Conservation (phyloP, 1,140 invertebrate species). For the Nilaparvata lugens region DNA sequence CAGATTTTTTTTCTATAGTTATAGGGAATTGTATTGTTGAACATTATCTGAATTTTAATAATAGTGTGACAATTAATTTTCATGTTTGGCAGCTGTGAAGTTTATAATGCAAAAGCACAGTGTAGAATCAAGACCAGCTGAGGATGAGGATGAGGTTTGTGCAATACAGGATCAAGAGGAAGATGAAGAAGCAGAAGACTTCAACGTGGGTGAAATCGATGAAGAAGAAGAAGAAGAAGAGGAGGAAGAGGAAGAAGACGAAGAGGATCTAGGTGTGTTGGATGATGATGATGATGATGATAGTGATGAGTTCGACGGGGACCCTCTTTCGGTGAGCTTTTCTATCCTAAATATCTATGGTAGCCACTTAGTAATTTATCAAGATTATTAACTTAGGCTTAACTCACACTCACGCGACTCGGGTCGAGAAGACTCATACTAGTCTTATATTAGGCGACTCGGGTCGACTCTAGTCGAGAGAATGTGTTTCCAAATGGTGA, state of each 20-base stretch:
- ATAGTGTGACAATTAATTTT: background rate
- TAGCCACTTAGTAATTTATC: too few species aligned
- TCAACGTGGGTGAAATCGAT: background rate
- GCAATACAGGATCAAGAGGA: slow-evolving; percentile 30
- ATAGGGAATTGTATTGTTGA: too few species aligned
- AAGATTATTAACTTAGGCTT: too few species aligned
- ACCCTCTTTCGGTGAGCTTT: too few species aligned
- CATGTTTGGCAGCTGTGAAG: slow-evolving; percentile 38
- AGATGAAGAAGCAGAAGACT: background rate
- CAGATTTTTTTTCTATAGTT: too few species aligned
- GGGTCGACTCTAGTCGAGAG: too few species aligned
- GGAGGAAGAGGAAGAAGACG: background rate
- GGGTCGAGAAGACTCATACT: too few species aligned
- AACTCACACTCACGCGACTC: too few species aligned
- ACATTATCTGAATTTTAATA: too few species aligned
- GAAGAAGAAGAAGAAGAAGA: slow-evolving; percentile 7
- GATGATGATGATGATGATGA: slow-evolving; percentile 4
- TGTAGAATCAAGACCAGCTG: slow-evolving; percentile 40
- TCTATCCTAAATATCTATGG: too few species aligned
- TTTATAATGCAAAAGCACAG: slow-evolving; percentile 46
- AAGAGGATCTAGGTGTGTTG: background rate
- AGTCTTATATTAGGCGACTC: too few species aligned
- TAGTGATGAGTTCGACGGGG: background rate
- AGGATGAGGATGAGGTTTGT: slow-evolving; percentile 43
- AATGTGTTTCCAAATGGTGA: too few species aligned